phyloP scores from a whole-genome alignment of 2,888 invertebrate genomes.

The Epistrophe grossulariae region DNA sequence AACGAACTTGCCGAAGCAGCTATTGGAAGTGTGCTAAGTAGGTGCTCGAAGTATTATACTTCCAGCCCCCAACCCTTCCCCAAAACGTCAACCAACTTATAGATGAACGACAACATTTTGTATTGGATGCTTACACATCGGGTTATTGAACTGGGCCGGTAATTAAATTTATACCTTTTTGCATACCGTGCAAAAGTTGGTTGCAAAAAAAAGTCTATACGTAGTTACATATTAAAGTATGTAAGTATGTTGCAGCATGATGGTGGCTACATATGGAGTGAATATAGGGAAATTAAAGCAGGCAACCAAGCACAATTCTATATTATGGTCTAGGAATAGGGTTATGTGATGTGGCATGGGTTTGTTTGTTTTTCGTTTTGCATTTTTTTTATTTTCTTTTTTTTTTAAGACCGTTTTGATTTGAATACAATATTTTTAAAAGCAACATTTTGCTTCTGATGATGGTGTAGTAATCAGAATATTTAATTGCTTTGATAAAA shows the following conservation, averaged over 20 bases:
- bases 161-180: conserved; percentile 76
- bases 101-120: conserved; percentile 34
- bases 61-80: conserved; percentile 16
- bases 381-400: background rate
- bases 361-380: conserved; percentile 38
- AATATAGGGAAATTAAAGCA: conserved; percentile 54
- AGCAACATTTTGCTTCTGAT: conserved; percentile 26
- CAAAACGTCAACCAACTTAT: conserved; percentile 1
- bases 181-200: conserved; percentile 67
- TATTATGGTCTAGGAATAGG: conserved; percentile 13
- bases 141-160: conserved; percentile 74
- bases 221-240: background rate
- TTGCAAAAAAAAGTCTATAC: conserved; percentile 21
- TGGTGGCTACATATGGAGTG: conserved; percentile 26
- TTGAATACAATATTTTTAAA: conserved; percentile 11
- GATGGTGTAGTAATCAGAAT: conserved; percentile 32
- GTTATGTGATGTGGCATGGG: conserved; percentile 9
- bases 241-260: background rate
- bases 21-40: conserved; percentile 74
- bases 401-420: conserved; percentile 30
- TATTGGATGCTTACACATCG: conserved; percentile 64
- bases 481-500: conserved; percentile 63
- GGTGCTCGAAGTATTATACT: conserved; percentile 38
- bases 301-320: conserved; percentile 41
- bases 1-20: conserved; percentile 21